Conservation (phyloP, 2,113 vertebrate species). For the Semicossyphus pulcher region DNA sequence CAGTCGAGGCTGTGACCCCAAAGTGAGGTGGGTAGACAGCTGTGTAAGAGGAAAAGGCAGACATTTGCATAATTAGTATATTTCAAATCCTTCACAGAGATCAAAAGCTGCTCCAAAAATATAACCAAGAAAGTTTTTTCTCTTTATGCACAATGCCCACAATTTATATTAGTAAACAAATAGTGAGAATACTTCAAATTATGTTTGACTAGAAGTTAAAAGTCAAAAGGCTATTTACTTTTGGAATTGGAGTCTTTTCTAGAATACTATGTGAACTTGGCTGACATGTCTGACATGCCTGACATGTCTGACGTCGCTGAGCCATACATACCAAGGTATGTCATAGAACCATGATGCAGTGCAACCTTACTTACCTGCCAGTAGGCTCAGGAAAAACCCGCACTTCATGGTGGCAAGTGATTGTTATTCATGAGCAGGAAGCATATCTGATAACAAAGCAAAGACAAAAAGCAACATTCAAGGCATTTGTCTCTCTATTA, state of each 20-base stretch:
- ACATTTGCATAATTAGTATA: neutral
- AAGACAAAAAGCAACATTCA: constrained; percentile 14
- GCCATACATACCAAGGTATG: neutral
- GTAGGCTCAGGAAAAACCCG: neutral
- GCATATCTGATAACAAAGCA: constrained; percentile 12
- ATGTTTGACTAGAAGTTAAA: neutral
- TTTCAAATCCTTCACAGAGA: neutral
- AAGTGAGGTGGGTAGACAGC: neutral
- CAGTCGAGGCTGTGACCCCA: neutral
- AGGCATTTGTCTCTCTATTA: neutral
- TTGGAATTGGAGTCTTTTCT: neutral
- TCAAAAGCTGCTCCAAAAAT: neutral
- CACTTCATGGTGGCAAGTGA: constrained; percentile 22
- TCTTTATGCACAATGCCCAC: neutral
- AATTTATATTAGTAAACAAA: neutral
- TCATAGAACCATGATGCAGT: neutral
- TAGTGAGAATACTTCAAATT: neutral
- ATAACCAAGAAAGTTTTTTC: neutral
- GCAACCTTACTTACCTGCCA: constrained; percentile 29
- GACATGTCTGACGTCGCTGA: neutral
- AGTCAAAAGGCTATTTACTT: neutral
- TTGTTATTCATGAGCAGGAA: neutral
- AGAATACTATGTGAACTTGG: neutral
- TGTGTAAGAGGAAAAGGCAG: neutral
- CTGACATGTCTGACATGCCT: neutral